These are phyloP conservation scores for Prionailurus viverrinus DNA, from an alignment of 2,113 vertebrate genomes.

Conservation along the genomic window DNA sequence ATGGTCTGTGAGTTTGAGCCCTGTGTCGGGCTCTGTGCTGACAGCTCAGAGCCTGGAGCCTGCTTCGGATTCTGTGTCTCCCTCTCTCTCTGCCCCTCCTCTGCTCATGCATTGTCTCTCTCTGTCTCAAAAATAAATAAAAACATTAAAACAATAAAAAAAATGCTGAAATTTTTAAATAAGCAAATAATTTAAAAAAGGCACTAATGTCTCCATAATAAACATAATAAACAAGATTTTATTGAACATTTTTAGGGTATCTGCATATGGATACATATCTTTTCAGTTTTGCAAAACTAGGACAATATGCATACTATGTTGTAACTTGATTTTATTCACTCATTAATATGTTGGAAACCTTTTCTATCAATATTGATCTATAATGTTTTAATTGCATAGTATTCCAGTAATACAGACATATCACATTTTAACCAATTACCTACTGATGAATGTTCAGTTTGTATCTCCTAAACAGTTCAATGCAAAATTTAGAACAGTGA, in stretches of 20 bases:
- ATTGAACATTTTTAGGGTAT: background rate
- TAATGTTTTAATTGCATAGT: background rate
- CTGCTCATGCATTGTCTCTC: no score
- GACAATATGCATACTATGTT: background rate
- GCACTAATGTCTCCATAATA: no score
- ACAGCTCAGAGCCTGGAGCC: no score
- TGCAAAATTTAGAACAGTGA: background rate
- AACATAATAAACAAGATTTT: background rate
- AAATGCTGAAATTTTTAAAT: background rate
- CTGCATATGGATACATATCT: background rate
- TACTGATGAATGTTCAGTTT: background rate
- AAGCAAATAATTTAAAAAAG: background rate
- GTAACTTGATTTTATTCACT: background rate
- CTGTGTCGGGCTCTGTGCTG: no score
- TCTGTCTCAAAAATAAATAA: no score
- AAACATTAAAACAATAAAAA: no score
- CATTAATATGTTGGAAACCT: background rate
- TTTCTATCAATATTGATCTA: background rate
- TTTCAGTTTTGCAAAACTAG: background rate
- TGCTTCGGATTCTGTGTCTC: no score
- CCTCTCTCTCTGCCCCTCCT: no score
- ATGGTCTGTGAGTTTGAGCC: no score
- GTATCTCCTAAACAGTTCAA: background rate
- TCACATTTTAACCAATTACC: background rate
- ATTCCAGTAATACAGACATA: background rate